Evolutionary conservation across 2,888 invertebrate genomes (phyloP).

Genomic region (Drosophila percnosoma): DNA sequence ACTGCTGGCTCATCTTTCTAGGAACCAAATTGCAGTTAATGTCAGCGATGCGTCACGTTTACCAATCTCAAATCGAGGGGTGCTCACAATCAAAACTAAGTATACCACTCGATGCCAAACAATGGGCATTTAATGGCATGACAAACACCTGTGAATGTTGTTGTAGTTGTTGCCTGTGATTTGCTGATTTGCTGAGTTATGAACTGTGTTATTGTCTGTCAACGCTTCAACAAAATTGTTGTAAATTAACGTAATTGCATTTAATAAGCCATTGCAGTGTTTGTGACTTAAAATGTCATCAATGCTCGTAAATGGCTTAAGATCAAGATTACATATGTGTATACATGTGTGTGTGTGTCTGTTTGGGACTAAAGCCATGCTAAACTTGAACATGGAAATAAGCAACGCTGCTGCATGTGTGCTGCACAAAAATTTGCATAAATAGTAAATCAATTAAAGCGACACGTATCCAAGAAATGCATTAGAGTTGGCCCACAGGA

Average conservation of each 20-base stretch:
- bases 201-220: slow-evolving; percentile 58
- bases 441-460: slow-evolving; percentile 77
- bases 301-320: slow-evolving; percentile 18
- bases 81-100: slow-evolving; percentile 35
- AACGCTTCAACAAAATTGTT: slow-evolving; percentile 64
- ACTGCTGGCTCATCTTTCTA: slow-evolving; percentile 48
- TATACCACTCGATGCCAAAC: slow-evolving; percentile 35
- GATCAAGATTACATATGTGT: slow-evolving; percentile 30
- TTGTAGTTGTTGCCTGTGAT: slow-evolving; percentile 9
- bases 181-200: slow-evolving; percentile 55
- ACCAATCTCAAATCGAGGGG: slow-evolving; percentile 19
- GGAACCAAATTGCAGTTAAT: slow-evolving; percentile 44
- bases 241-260: slow-evolving; percentile 77
- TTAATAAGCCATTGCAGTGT: slow-evolving; percentile 61
- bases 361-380: slow-evolving; percentile 16
- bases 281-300: slow-evolving; percentile 58
- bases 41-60: slow-evolving; percentile 53
- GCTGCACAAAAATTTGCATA: slow-evolving; percentile 68
- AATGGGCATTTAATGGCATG: slow-evolving; percentile 49
- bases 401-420: slow-evolving; percentile 31
- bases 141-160: slow-evolving; percentile 43
- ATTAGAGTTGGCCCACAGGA: slow-evolving; percentile 56
- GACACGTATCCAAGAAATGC: slow-evolving; percentile 76
- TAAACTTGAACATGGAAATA: slow-evolving; percentile 33
- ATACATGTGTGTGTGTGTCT: not conserved